Conservation (phyloP, 2,888 invertebrate genomes). For the Ophion ellenae region DNA sequence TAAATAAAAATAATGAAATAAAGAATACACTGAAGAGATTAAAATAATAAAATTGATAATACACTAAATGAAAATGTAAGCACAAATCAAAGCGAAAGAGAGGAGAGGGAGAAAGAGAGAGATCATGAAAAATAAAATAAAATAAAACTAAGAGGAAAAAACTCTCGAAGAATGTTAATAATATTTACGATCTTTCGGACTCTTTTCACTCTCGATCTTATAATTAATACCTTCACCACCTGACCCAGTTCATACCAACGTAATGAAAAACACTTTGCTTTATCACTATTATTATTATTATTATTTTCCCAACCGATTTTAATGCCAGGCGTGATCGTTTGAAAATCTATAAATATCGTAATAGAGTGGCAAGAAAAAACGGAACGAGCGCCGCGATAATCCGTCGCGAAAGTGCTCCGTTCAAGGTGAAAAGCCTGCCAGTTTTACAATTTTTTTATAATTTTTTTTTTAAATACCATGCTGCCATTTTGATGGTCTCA, state of each 20-base stretch:
- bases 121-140: background rate
- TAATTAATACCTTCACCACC: constrained; percentile 1
- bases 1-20: too few species aligned
- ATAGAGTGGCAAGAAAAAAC: background rate
- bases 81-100: too few species aligned
- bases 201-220: constrained; percentile 13
- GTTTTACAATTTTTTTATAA: background rate
- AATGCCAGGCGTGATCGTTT: background rate
- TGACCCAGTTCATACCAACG: background rate
- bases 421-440: background rate
- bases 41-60: too few species aligned
- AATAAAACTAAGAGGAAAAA: background rate
- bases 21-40: too few species aligned
- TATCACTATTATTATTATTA: background rate
- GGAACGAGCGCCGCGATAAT: background rate
- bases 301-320: background rate
- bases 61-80: too few species aligned
- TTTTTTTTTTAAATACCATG: background rate
- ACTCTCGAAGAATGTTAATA: background rate
- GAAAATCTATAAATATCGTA: background rate
- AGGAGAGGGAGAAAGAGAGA: too few species aligned
- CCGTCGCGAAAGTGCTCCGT: background rate
- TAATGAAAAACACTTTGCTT: background rate
- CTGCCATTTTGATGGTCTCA: background rate
- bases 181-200: constrained; percentile 1